Evolutionary conservation across 2,888 invertebrate species (phyloP).

Genomic region (Cancer borealis): DNA sequence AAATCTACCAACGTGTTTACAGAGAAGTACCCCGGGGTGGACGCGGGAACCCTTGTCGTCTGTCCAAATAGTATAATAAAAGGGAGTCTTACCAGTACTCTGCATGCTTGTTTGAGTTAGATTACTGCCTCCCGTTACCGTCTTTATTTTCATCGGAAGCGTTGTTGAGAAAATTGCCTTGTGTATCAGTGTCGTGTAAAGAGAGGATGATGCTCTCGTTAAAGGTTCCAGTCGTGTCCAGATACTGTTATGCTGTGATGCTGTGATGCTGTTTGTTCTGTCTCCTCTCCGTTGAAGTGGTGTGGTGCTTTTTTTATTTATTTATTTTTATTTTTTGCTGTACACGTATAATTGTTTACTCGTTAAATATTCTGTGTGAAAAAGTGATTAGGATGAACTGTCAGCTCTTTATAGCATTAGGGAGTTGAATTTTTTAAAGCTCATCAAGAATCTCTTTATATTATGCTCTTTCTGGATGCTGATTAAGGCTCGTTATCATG

Average conservation of each 20-base stretch:
- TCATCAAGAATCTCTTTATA: background rate
- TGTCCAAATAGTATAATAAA: background rate
- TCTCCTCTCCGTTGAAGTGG: background rate
- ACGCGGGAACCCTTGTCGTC: background rate
- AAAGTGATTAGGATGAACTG: background rate
- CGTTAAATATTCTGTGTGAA: conserved; percentile 25
- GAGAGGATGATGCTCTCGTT: conserved; percentile 20
- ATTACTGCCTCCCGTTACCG: background rate
- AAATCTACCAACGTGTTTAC: background rate
- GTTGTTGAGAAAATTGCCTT: background rate
- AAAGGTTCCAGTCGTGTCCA: background rate
- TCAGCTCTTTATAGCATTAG: background rate
- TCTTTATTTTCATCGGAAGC: background rate
- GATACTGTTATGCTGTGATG: background rate
- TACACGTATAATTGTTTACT: background rate
- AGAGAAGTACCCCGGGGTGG: background rate
- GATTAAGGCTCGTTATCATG: too few relatives aligned
- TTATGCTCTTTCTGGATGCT: background rate
- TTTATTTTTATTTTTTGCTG: too few relatives aligned
- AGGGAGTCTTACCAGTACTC: background rate
- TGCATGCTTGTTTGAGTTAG: background rate
- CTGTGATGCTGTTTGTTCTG: background rate
- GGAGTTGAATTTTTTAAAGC: background rate
- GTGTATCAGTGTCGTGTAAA: background rate
- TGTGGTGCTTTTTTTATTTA: background rate